Evolutionary conservation across 2,113 vertebrate species (phyloP).

Genomic region (Spea bombifrons): DNA sequence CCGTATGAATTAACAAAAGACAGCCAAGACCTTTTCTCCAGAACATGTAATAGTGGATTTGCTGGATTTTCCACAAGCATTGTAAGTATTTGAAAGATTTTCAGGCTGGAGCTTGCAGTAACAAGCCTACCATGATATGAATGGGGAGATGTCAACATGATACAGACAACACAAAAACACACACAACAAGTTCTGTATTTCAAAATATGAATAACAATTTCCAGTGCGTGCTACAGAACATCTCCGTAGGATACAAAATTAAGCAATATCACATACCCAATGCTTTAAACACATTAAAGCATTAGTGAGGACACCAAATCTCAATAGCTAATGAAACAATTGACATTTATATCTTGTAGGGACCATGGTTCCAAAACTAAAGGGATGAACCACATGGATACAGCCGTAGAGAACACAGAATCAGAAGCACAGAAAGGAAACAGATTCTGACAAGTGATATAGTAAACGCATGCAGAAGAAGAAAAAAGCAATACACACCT

Average conservation of each 20-base stretch:
- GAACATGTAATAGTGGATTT: slow-evolving; percentile 19
- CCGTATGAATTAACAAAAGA: slow-evolving; percentile 15
- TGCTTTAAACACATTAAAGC: neutral
- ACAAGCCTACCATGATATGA: slow-evolving; percentile 2
- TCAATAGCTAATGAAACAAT: neutral
- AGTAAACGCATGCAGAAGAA: slow-evolving; percentile 12
- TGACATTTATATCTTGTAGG: neutral
- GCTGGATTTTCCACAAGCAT: slow-evolving; percentile 35
- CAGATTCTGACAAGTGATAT: neutral
- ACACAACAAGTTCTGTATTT: neutral
- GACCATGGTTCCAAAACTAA: neutral
- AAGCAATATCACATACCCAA: neutral
- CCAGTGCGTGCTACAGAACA: neutral
- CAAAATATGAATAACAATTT: neutral
- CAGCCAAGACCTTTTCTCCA: slow-evolving; percentile 26
- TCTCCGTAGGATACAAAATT: neutral
- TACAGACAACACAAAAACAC: neutral
- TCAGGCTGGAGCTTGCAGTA: slow-evolving; percentile 22
- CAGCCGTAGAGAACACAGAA: neutral
- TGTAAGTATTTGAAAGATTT: slow-evolving; percentile 22
- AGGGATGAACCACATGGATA: neutral
- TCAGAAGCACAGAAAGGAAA: neutral
- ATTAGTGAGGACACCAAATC: neutral
- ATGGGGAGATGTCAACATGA: neutral
- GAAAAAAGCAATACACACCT: slow-evolving; percentile 73